phyloP scores from a whole-genome alignment of 2,797 vertebrate species.

The Amblyraja radiata region DNA sequence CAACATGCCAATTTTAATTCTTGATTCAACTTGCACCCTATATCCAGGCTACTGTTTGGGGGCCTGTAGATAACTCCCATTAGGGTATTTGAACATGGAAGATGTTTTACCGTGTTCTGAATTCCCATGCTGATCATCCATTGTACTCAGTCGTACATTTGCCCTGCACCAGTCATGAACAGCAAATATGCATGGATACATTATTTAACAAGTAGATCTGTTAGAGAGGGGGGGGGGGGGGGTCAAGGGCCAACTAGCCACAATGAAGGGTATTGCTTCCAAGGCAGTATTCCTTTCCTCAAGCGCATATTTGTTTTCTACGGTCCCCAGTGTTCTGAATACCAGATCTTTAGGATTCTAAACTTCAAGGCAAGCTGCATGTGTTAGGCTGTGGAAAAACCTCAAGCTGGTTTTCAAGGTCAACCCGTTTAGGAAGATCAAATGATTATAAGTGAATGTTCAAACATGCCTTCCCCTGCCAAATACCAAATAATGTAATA shows the following conservation, averaged over 20 bases:
- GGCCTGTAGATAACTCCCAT: too few relatives aligned
- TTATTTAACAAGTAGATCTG: neutral
- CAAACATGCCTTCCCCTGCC: neutral
- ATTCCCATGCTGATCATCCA: neutral
- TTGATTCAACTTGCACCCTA: too few relatives aligned
- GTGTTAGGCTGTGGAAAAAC: neutral
- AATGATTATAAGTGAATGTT: neutral
- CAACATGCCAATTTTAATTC: too few relatives aligned
- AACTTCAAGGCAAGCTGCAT: neutral
- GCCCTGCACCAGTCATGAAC: neutral
- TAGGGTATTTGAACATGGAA: neutral
- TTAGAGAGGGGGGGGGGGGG: neutral
- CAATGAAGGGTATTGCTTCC: neutral
- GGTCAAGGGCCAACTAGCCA: neutral
- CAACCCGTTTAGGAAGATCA: neutral
- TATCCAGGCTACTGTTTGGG: too few relatives aligned
- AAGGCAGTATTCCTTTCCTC: neutral
- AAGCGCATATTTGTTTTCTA: neutral
- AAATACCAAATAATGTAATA: slow-evolving; percentile 48
- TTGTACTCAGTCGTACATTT: neutral
- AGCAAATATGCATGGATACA: neutral
- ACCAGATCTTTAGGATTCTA: neutral
- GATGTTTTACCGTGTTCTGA: neutral
- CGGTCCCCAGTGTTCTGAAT: too few relatives aligned
- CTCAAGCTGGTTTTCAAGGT: slow-evolving; percentile 9